Conservation (phyloP, 2,888 invertebrate genomes). For the Aporophyla lueneburgensis region DNA sequence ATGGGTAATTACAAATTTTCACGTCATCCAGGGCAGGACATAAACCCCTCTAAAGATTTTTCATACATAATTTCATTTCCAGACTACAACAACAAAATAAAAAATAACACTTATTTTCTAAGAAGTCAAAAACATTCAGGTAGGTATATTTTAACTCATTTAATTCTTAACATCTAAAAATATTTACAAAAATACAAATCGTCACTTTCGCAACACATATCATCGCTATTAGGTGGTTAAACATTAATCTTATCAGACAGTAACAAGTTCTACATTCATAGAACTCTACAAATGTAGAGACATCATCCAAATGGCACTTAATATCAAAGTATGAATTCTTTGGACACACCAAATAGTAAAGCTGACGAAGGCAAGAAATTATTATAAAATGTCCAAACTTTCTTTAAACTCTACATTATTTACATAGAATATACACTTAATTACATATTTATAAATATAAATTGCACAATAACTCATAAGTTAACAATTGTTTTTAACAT, state of each 20-base stretch:
- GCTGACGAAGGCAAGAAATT: slow-evolving; percentile 67
- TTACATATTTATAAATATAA: slow-evolving; percentile 57
- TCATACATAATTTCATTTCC: neutral
- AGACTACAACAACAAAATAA: neutral
- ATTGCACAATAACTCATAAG: slow-evolving; percentile 66
- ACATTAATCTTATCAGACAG: slow-evolving; percentile 64
- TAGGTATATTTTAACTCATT: slow-evolving; percentile 38
- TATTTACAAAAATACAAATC: slow-evolving; percentile 68
- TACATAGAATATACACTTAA: slow-evolving; percentile 63
- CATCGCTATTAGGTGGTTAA: slow-evolving; percentile 75
- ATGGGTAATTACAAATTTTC: neutral
- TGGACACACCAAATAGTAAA: slow-evolving; percentile 73
- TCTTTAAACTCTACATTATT: slow-evolving; percentile 52
- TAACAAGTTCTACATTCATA: slow-evolving; percentile 62
- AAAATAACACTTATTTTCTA: neutral
- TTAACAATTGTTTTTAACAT: slow-evolving; percentile 29
- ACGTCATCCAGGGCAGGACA: neutral
- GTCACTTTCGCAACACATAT: slow-evolving; percentile 49
- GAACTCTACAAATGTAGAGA: slow-evolving; percentile 64
- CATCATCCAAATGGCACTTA: slow-evolving; percentile 80
- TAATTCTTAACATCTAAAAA: slow-evolving; percentile 53
- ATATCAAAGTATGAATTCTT: slow-evolving; percentile 68
- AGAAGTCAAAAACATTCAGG: neutral
- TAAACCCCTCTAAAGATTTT: neutral
- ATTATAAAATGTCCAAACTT: slow-evolving; percentile 61